Base-by-base conservation (phyloP, 2,113 vertebrate genomes). In the Stercorarius parasiticus region DNA sequence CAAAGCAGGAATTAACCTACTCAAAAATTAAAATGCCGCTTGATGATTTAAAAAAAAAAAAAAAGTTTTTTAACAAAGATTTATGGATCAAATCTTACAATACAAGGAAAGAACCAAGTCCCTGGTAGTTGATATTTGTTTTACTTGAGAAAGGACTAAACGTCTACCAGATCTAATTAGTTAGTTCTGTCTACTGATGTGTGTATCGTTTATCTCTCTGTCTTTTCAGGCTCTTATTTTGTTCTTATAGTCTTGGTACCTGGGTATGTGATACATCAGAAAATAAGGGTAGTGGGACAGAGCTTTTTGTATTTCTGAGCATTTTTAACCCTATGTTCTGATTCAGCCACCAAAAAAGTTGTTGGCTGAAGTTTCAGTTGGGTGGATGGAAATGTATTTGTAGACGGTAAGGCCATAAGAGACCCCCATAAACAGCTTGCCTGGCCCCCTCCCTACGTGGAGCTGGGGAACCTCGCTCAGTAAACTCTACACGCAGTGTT, bases 1-100 rank as follows among this genome's bases (percentile, higher is more conserved):
- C 49, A 65, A 94, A 86, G 66, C 78, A 83, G 65, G 91, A 55
- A 88, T 95, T 79, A 90, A 93, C 91, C 93, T 26, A 49, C 45
- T 81, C 50, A 53, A 66, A 89, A 92, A 93, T 67, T 67, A 34
- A 93, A 65, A 86, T 50, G 36, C 25, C 15, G 38, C 66, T 85
- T 47, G 36, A 15, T 89, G 20, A 18, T 64, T 64, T 40, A 40
- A 42, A 19, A 19, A 36, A 34, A 23, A 58, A 76, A 14, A 36
- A 77, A 76, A 40, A 23, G n/a, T 36, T 16, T 76, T 82, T 78
- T 55, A 64, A 82, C 73, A 11, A 21, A 76, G 73, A 66, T 90
- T 47, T 86, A 62, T 91, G 76, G 81, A 82, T 80, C 78, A 55
- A 40, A 72, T 73, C 26, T 76, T 50, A 14, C 10, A 23, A 10